Base-by-base conservation (phyloP, 1,140 invertebrate species). In the Drosophila insularis region DNA sequence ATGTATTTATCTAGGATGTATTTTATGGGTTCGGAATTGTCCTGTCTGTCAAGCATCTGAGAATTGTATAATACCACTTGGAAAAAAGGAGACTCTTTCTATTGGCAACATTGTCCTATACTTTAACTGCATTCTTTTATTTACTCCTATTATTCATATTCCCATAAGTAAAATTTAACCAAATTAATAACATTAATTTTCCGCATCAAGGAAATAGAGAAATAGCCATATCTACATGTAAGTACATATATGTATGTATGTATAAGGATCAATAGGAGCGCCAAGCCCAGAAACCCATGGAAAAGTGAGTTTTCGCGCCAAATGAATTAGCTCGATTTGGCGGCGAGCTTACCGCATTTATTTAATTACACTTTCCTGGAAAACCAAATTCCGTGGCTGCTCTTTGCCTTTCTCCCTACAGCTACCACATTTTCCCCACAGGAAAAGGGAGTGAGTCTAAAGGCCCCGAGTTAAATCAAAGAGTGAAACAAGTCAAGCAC, bases 241-340 rank as follows among this genome's bases (percentile, higher is more conserved):
- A 5, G 39, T 43, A 60, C 63, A 62, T 50, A 40, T 68, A 73
- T 58, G 55, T 63, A 69, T 68, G 64, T 37, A 40, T 65, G 31
- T 13, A 11, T 7, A 67, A 61, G 35, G 11, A 2, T 8, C 1
- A 55, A 21, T 5, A 27, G 4, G 27, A 27, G 27, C 27, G 27
- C 3, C 55, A 21, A 56, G 17, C 17, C 39, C 5, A 64, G 61
- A 74, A 71, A 39, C 39, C 62, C 66, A 65, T 63, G 54, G 59
- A 63, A 65, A 70, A 80, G 72, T 71, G 68, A 80, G 74, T 69
- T 66, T 80, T 72, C 67, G 69, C 63, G 62, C 69, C 68, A 79
- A 84, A 87, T 81, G 77, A 75, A 87, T 80, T 87, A 82, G 82
- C 75, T 74, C 75, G 75, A 82, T 82, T 82, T 73, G 79, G 82